These are phyloP conservation scores for Rallus limicola DNA, from an alignment of 2,113 vertebrate genomes.

Conservation along the genomic window DNA sequence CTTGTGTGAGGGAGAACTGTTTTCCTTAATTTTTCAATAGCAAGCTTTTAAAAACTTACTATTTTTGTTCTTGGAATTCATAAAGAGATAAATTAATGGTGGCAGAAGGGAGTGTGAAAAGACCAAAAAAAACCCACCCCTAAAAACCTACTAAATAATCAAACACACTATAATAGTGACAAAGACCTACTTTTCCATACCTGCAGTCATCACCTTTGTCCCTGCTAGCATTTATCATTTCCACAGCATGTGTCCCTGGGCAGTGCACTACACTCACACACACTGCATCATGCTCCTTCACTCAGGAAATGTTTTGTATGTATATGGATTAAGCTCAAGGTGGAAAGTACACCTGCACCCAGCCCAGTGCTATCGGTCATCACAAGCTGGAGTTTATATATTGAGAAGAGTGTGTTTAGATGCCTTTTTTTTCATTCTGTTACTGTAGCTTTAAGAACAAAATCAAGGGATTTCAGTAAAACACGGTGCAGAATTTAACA, in stretches of 20 bases:
- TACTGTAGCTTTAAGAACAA: background rate
- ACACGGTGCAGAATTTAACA: background rate
- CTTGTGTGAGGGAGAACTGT: background rate
- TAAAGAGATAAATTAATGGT: background rate
- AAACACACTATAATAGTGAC: background rate
- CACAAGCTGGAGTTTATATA: background rate
- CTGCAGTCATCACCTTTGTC: background rate
- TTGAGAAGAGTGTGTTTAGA: background rate
- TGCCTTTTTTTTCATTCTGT: background rate
- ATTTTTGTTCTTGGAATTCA: background rate
- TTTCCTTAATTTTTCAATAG: background rate
- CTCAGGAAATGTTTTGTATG: background rate
- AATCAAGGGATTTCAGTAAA: background rate
- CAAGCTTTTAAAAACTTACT: background rate
- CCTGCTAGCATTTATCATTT: background rate
- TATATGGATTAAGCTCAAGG: slow-evolving; percentile 3
- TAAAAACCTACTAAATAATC: background rate
- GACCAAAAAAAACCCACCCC: background rate
- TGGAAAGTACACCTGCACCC: background rate
- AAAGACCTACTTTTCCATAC: background rate
- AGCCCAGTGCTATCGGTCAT: background rate
- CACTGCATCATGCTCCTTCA: background rate
- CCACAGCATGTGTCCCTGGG: background rate
- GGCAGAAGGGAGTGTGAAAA: background rate
- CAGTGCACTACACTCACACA: background rate